Base-by-base conservation (phyloP, 2,113 vertebrate species). In the Pelmatolapia mariae region DNA sequence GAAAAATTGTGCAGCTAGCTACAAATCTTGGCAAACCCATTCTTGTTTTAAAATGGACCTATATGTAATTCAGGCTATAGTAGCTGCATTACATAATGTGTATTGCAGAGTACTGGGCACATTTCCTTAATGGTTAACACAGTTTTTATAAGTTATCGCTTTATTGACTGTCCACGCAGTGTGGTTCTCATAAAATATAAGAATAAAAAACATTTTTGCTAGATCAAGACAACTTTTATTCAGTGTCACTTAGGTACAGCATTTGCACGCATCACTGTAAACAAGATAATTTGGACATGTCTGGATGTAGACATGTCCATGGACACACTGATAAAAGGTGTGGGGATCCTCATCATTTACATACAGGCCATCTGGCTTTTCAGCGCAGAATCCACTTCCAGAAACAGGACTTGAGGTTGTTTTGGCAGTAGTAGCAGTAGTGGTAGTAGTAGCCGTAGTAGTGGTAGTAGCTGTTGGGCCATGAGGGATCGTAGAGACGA, bases 161-260 rank as follows among this genome's bases (percentile, higher is more conserved):
- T 18, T 29, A 47, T 19, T 1, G 16, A 29, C 9, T 47, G 24
- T 47, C 71, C 4, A 47, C 15, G 15, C 15, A 29, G 68, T 2
- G 9, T 47, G 40, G 15, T 29, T 47, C 40, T 47, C 40, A 76
- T 47, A 31, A 36, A 40, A 80, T 68, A 47, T 8, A 15, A n/a
- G 11, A 71, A 45, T 19, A 33, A 73, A 79, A 47, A 26, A 0
- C 29, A 66, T 22, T 57, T 19, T 56, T 43, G 11, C 61, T 88
- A 82, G 3, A 73, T 45, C 9, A 52, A 66, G 13, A 31, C 19
- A 11, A 38, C 3, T 18, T 84, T 91, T 59, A 87, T 89, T 91
- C 80, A 89, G 24, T 61, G 1, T 93, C 93, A 96, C 15, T 91
- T 13, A n/a, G 95, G 78, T 11, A 18, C 95, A 96, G 80, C 95